phyloP scores from a whole-genome alignment of 2,888 invertebrate genomes.

The Eupeodes luniger region DNA sequence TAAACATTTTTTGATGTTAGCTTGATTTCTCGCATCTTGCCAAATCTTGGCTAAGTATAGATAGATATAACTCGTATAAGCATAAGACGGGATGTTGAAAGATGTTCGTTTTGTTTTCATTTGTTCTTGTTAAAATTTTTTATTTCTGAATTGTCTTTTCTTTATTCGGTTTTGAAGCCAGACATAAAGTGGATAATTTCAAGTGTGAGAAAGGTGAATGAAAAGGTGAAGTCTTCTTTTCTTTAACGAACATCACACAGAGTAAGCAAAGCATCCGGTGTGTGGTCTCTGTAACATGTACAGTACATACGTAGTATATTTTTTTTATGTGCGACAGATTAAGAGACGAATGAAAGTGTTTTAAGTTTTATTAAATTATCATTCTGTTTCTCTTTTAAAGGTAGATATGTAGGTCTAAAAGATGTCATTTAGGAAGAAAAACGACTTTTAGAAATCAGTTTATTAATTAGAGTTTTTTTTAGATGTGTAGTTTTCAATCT shows the following conservation, averaged over 20 bases:
- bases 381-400: too few relatives aligned
- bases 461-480: too few relatives aligned
- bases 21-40: slow-evolving; percentile 64
- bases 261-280: slow-evolving; percentile 61
- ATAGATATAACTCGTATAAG: too few relatives aligned
- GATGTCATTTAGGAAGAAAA: too few relatives aligned
- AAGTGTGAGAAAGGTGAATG: slow-evolving; percentile 73
- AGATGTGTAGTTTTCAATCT: too few relatives aligned
- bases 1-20: slow-evolving; percentile 32
- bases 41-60: slow-evolving; percentile 49
- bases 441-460: too few relatives aligned
- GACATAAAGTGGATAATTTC: slow-evolving; percentile 35
- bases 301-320: not conserved
- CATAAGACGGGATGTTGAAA: slow-evolving; percentile 34
- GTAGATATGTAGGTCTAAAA: too few relatives aligned
- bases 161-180: slow-evolving; percentile 13
- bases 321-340: not conserved
- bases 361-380: not conserved
- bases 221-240: slow-evolving; percentile 49
- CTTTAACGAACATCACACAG: not conserved
- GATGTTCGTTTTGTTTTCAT: slow-evolving; percentile 39
- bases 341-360: not conserved
- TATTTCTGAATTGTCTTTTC: slow-evolving; percentile 37
- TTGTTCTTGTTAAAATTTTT: slow-evolving; percentile 54
- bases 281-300: slow-evolving; percentile 61